Conservation (phyloP, 1,140 invertebrate species). For the Drosophila bipectinata region DNA sequence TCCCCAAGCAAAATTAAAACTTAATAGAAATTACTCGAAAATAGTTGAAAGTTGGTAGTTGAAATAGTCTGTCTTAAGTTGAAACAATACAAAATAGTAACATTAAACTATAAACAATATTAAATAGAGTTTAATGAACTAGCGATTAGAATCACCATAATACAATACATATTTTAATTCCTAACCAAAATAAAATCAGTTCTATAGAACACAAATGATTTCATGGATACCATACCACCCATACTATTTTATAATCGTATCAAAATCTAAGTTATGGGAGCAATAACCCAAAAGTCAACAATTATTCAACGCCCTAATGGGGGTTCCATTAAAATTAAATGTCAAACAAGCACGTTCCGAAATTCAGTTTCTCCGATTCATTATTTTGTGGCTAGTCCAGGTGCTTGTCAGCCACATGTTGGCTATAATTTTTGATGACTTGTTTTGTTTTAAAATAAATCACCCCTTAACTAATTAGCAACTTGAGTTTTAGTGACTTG, state of each 20-base stretch:
- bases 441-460: background rate
- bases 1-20: too few relatives aligned
- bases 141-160: too few relatives aligned
- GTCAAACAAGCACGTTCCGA: background rate
- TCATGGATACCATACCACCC: background rate
- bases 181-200: background rate
- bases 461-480: background rate
- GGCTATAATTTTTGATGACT: background rate
- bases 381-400: background rate
- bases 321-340: background rate
- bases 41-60: too few relatives aligned
- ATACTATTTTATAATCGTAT: conserved; percentile 1
- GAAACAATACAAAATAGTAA: too few relatives aligned
- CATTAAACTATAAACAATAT: too few relatives aligned
- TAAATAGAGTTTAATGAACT: too few relatives aligned
- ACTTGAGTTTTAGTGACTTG: background rate
- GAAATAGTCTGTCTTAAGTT: too few relatives aligned
- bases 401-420: background rate
- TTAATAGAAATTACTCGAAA: too few relatives aligned
- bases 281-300: background rate
- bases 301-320: background rate
- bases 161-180: background rate
- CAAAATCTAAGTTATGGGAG: background rate
- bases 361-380: background rate
- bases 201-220: too few relatives aligned